Percentiles rank a stretch among this genome's conserved stretches.
These are phyloP conservation scores for Labeo catla DNA, from an alignment of 2,113 vertebrate species.

Conservation along the genomic window DNA sequence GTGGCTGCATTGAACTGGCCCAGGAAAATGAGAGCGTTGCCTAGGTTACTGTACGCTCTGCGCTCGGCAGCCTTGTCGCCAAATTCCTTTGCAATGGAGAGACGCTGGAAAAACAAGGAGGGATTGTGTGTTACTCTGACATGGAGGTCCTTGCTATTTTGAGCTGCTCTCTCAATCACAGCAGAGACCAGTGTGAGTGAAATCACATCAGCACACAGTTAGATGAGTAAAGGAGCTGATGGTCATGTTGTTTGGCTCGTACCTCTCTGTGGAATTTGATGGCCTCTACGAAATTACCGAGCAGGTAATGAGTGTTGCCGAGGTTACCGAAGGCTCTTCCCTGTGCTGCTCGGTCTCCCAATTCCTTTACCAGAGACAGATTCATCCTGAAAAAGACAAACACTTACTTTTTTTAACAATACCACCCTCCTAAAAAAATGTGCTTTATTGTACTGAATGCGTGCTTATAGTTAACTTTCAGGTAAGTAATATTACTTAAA, in stretches of 20 bases:
- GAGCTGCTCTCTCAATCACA: background rate
- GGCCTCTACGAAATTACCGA: conserved; percentile 92
- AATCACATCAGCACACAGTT: background rate
- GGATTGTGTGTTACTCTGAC: background rate
- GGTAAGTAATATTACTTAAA: no score
- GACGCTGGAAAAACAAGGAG: conserved; percentile 77
- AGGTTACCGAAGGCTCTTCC: conserved; percentile 95
- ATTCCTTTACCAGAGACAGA: conserved; percentile 91
- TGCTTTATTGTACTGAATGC: no score
- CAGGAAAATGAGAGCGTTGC: conserved; percentile 94
- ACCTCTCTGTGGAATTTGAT: conserved; percentile 96
- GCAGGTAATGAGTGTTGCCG: conserved; percentile 94
- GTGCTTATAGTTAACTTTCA: no score
- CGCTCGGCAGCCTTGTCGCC: conserved; percentile 95
- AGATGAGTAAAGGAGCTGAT: background rate
- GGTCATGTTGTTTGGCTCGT: conserved; percentile 44
- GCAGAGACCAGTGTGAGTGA: background rate
- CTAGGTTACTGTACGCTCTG: conserved; percentile 95
- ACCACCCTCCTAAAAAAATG: no score
- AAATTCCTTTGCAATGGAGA: conserved; percentile 97
- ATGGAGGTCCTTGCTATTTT: background rate
- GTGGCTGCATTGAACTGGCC: conserved; percentile 90
- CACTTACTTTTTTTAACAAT: no score
- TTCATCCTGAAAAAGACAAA: conserved; percentile 79
- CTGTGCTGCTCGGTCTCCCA: conserved; percentile 92